Evolutionary conservation across 2,113 vertebrate species (phyloP).

Genomic region (Thamnophis sirtalis): DNA sequence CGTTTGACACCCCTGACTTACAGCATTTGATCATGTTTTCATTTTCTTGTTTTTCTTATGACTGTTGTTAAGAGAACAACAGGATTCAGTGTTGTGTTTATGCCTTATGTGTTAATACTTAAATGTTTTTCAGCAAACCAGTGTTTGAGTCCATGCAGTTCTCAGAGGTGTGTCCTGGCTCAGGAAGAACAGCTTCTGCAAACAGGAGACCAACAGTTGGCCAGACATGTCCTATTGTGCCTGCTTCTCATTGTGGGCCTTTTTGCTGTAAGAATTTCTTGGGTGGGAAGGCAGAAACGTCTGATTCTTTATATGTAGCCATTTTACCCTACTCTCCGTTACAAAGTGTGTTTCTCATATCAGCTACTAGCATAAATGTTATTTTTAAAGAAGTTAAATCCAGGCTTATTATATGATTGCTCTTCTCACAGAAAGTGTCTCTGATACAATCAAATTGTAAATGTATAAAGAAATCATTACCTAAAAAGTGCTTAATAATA

Average conservation of each 20-base stretch:
- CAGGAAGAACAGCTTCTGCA: constrained; percentile 81
- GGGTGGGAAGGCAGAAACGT: neutral
- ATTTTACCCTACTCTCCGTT: neutral
- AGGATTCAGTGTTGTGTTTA: neutral
- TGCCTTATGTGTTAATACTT: constrained; percentile 43
- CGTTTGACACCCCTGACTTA: neutral
- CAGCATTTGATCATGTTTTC: neutral
- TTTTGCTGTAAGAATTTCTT: constrained; percentile 84
- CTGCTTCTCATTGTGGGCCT: constrained; percentile 86
- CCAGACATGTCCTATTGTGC: constrained; percentile 86
- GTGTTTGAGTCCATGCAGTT: constrained; percentile 77
- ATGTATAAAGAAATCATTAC: neutral
- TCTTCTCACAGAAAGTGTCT: neutral
- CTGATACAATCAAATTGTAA: neutral
- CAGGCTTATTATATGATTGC: neutral
- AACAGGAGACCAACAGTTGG: constrained; percentile 77
- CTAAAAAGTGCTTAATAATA: neutral
- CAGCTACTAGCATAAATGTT: too few relatives aligned
- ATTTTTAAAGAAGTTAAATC: neutral
- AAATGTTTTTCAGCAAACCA: constrained; percentile 70
- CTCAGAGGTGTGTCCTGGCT: constrained; percentile 78
- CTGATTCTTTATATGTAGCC: neutral
- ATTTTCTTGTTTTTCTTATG: neutral
- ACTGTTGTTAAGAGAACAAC: neutral
- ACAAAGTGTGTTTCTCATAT: too few relatives aligned